Percentiles rank a stretch among this genome's conserved stretches.
phyloP scores from a whole-genome alignment of 2,888 invertebrate species.

The Lasius fuliginosus region DNA sequence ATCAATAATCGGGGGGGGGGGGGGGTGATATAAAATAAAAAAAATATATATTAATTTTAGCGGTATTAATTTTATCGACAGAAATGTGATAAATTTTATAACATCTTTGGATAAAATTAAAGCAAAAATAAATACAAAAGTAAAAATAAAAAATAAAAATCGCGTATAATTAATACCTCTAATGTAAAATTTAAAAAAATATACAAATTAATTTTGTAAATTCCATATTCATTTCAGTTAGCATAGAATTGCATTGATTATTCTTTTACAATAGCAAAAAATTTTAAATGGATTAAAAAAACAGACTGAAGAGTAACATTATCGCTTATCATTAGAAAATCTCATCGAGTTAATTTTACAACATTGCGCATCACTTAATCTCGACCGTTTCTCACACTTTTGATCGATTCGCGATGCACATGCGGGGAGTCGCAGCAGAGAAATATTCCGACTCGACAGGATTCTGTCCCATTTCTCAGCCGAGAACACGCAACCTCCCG shows the following conservation, averaged over 20 bases:
- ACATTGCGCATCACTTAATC: constrained; percentile 21
- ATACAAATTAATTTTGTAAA: neutral
- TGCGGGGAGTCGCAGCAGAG: constrained; percentile 1
- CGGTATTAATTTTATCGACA: neutral
- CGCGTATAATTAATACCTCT: neutral
- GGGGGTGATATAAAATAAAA: neutral
- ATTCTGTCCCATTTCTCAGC: constrained; percentile 49
- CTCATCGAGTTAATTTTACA: constrained; percentile 20
- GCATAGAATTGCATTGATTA: neutral
- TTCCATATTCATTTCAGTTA: neutral
- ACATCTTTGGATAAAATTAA: neutral
- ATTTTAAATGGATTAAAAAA: neutral
- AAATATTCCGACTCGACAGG: constrained; percentile 49
- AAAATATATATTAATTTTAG: constrained; percentile 28
- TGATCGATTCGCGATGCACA: constrained; percentile 36
- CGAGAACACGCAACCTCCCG: constrained; percentile 42
- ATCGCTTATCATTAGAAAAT: neutral
- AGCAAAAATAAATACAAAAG: neutral
- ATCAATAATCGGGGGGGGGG: neutral
- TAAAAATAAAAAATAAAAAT: neutral
- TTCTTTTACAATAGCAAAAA: neutral
- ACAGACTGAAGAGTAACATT: neutral
- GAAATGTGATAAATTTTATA: neutral
- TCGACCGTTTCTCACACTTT: constrained; percentile 25
- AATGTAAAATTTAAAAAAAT: neutral